Conservation (phyloP, 1,140 invertebrate genomes). For the Sipha flava region DNA sequence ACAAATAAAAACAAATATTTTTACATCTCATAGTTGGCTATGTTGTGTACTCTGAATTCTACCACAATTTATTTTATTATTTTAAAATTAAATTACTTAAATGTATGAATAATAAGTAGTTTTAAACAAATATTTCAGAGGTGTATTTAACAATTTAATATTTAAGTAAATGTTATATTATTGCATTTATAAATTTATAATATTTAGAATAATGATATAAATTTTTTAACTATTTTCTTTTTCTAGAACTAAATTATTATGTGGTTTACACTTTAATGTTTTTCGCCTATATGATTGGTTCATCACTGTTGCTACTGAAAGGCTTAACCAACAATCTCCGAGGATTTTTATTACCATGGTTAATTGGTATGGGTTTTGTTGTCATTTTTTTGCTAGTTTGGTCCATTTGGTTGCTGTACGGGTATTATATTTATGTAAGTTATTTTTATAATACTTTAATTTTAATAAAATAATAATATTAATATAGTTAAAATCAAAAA, state of each 20-base stretch:
- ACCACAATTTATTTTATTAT: neutral
- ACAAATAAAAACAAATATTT: neutral
- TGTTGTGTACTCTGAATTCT: no score
- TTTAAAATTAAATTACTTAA: neutral
- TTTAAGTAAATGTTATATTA: neutral
- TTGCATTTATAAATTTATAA: neutral
- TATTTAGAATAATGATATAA: neutral
- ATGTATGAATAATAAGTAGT: neutral
- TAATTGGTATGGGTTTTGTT: constrained; percentile 58
- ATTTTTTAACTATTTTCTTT: constrained; percentile 33
- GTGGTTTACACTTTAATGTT: constrained; percentile 65
- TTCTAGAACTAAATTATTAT: constrained; percentile 63
- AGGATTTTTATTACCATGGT: constrained; percentile 72
- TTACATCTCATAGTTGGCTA: neutral
- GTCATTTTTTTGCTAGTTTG: constrained; percentile 69
- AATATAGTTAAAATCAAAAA: neutral
- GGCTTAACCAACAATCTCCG: constrained; percentile 58
- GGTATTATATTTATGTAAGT: constrained; percentile 85
- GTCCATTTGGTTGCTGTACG: constrained; percentile 71
- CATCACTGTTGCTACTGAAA: constrained; percentile 55
- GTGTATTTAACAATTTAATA: no score
- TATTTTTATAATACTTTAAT: neutral
- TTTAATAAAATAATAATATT: neutral
- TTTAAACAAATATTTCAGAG: no score
- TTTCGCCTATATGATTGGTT: constrained; percentile 57